A percentile compares a stretch with the other conserved stretches of the same genome.
phyloP scores from a whole-genome alignment of 2,888 invertebrate genomes.

The Disparrhopalites patrizii region DNA sequence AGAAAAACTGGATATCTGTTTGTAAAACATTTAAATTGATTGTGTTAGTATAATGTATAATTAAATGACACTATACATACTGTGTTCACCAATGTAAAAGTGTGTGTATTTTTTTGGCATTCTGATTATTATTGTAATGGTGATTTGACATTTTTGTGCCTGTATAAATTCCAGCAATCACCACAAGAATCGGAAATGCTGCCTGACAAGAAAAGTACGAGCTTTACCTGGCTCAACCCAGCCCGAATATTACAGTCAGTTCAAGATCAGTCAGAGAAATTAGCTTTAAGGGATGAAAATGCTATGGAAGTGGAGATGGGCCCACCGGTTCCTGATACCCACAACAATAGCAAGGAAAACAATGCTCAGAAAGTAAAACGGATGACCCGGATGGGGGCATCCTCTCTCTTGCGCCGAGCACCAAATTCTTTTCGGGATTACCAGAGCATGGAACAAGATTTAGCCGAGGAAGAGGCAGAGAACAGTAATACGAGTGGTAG shows the following conservation, averaged over 20 bases:
- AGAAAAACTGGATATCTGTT: too few species aligned
- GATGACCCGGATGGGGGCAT: constrained; percentile 29
- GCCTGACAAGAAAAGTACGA: constrained; percentile 48
- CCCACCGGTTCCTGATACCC: not conserved
- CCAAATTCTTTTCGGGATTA: constrained; percentile 16
- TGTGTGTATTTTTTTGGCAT: not conserved
- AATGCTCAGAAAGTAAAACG: constrained; percentile 15
- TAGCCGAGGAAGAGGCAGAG: constrained; percentile 16
- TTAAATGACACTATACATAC: not conserved
- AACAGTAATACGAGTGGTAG: constrained; percentile 18
- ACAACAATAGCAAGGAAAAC: constrained; percentile 16
- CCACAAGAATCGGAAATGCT: constrained; percentile 35
- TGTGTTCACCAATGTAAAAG: not conserved
- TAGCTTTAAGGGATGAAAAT: constrained; percentile 1
- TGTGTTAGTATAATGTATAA: too few species aligned
- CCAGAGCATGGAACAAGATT: constrained; percentile 23
- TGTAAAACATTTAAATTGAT: too few species aligned
- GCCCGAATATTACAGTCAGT: constrained; percentile 14
- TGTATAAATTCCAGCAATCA: too few species aligned
- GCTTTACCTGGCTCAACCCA: constrained; percentile 48
- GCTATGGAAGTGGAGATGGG: constrained; percentile 21
- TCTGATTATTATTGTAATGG: not conserved
- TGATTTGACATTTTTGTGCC: not conserved
- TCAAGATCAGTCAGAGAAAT: not conserved
- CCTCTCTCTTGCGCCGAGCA: constrained; percentile 14